phyloP scores from a whole-genome alignment of 2,888 invertebrate species.

The Rhaphigaster nebulosa region DNA sequence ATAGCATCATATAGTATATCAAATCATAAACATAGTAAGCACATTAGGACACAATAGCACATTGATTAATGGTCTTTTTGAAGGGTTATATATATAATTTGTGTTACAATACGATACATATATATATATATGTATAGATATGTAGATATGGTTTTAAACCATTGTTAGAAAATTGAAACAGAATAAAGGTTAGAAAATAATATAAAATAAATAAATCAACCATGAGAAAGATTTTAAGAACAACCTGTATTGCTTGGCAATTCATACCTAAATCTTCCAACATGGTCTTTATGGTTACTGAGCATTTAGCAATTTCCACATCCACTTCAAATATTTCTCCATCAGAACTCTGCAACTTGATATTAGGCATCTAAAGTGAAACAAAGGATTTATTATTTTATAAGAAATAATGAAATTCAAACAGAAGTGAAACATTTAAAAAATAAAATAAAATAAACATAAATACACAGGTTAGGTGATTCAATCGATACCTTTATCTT shows the following conservation, averaged over 20 bases:
- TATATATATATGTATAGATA: too few relatives aligned
- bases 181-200: too few relatives aligned
- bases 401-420: constrained; percentile 4
- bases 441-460: not conserved
- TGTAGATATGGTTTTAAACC: too few relatives aligned
- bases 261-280: constrained; percentile 85
- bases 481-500: not conserved
- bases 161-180: too few relatives aligned
- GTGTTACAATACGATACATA: too few relatives aligned
- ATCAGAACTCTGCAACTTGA: constrained; percentile 95
- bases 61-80: too few relatives aligned
- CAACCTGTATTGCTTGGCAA: not conserved
- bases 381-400: constrained; percentile 11
- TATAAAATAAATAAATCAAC: too few relatives aligned
- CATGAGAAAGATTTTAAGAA: too few relatives aligned
- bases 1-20: too few relatives aligned
- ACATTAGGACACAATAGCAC: too few relatives aligned
- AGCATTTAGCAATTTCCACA: constrained; percentile 96
- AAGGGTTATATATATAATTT: too few relatives aligned
- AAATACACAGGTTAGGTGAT: not conserved
- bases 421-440: not conserved
- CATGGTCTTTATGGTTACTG: constrained; percentile 98
- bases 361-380: constrained; percentile 85
- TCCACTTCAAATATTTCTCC: constrained; percentile 97
- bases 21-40: too few relatives aligned